These are phyloP conservation scores for Hybognathus amarus DNA, from an alignment of 2,797 vertebrate genomes.

Conservation along the genomic window DNA sequence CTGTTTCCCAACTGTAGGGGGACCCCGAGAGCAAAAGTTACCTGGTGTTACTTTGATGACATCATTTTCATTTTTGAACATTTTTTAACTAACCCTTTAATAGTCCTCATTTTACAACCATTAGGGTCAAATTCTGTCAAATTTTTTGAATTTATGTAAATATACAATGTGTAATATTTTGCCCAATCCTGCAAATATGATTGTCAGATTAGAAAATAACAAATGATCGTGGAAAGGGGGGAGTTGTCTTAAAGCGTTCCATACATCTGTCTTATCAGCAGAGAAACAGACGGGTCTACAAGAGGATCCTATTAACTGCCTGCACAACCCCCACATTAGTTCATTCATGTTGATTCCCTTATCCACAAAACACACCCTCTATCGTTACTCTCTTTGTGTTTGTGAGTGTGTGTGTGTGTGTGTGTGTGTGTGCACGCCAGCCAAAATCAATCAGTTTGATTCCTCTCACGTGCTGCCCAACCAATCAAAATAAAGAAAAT, in stretches of 20 bases:
- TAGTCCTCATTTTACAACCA: neutral
- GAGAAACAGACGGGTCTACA: slow-evolving; percentile 32
- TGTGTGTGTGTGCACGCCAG: too few relatives aligned
- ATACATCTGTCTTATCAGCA: slow-evolving; percentile 51
- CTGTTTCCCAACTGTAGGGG: too few relatives aligned
- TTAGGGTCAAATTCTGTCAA: neutral
- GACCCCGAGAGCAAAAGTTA: too few relatives aligned
- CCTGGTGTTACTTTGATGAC: too few relatives aligned
- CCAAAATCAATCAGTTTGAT: neutral
- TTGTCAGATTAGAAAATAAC: neutral
- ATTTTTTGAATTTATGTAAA: neutral
- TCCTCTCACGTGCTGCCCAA: neutral
- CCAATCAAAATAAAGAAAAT: neutral
- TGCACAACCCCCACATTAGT: neutral
- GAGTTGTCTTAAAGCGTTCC: slow-evolving; percentile 1
- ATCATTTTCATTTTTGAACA: too few relatives aligned
- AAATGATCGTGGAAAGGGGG: neutral
- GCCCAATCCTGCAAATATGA: slow-evolving; percentile 1
- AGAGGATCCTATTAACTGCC: slow-evolving; percentile 1
- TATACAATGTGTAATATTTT: neutral
- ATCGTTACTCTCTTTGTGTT: too few relatives aligned
- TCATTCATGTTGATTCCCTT: neutral
- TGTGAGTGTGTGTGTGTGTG: too few relatives aligned
- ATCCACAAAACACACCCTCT: slow-evolving; percentile 8
- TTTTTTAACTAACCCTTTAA: too few relatives aligned